Evolutionary conservation across 1,140 invertebrate genomes (phyloP).

Genomic region (Drosophila quadrilineata): DNA sequence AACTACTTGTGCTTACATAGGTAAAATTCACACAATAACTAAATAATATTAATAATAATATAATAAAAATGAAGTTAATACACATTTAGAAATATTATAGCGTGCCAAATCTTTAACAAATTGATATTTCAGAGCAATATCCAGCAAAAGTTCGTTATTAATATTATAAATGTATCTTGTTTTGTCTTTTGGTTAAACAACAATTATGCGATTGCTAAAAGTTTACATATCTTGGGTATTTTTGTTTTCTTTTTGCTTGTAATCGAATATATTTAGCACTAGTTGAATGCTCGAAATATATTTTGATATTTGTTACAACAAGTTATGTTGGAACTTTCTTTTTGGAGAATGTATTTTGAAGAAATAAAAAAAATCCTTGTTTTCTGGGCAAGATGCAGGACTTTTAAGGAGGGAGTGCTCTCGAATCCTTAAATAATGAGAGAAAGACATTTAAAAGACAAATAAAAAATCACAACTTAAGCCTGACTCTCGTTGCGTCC

Average conservation of each 20-base stretch:
- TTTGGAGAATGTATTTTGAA: too few species aligned
- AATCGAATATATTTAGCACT: constrained; percentile 45
- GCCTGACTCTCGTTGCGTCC: constrained; percentile 70
- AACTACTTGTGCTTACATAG: constrained; percentile 59
- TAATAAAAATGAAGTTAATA: too few species aligned
- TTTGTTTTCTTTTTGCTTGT: constrained; percentile 8
- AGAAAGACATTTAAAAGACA: constrained; percentile 31
- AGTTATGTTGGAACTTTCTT: too few species aligned
- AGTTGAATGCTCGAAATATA: constrained; percentile 22
- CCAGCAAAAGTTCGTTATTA: constrained; percentile 50
- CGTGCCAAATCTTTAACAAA: constrained; percentile 25
- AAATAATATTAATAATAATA: constrained; percentile 25
- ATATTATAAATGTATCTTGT: constrained; percentile 6
- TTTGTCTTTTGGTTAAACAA: constrained; percentile 45
- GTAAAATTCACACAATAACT: constrained; percentile 40
- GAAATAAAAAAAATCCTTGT: too few species aligned
- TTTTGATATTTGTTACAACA: too few species aligned
- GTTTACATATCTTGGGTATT: constrained; percentile 8
- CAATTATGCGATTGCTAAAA: constrained; percentile 62
- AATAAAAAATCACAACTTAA: constrained; percentile 60
- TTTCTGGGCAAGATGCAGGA: constrained; percentile 13
- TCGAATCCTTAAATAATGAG: constrained; percentile 47
- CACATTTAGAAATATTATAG: background rate
- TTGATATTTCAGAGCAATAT: constrained; percentile 43
- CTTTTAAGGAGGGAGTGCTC: constrained; percentile 23